Percentiles rank a stretch among this genome's conserved stretches.
These are phyloP conservation scores for Zygaena filipendulae DNA, from an alignment of 2,888 invertebrate species.

Conservation along the genomic window DNA sequence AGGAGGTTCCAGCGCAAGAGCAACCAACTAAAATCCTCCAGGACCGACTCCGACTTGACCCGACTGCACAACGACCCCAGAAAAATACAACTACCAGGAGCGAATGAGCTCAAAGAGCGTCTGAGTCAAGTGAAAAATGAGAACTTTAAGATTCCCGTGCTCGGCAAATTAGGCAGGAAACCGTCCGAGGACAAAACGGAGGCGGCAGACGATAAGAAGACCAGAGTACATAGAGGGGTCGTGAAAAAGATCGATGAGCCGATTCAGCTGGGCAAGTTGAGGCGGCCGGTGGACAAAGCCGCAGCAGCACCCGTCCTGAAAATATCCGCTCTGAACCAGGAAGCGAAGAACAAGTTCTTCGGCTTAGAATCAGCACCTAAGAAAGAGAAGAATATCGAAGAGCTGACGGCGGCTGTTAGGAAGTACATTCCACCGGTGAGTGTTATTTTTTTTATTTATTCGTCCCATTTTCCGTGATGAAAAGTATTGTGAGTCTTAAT, in stretches of 20 bases:
- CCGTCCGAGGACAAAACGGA: conserved; percentile 40
- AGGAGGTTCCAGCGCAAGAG: conserved; percentile 48
- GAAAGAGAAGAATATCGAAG: conserved; percentile 49
- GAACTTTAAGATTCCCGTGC: conserved; percentile 39
- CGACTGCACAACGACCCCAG: conserved; percentile 35
- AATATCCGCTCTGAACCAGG: conserved; percentile 46
- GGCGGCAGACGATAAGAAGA: conserved; percentile 35
- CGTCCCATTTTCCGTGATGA: background rate
- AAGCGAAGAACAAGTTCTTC: conserved; percentile 57
- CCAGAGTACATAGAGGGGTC: conserved; percentile 29
- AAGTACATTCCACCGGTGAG: conserved; percentile 58
- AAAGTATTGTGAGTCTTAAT: no score
- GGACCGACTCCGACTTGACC: conserved; percentile 55
- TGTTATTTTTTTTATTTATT: conserved; percentile 5
- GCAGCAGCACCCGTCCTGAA: conserved; percentile 32
- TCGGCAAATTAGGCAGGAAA: conserved; percentile 45
- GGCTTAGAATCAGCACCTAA: conserved; percentile 40
- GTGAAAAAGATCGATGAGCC: conserved; percentile 48
- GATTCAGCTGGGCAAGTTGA: conserved; percentile 45
- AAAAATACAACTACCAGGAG: conserved; percentile 34
- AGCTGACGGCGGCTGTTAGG: conserved; percentile 50
- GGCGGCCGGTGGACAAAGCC: conserved; percentile 38
- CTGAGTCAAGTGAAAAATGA: conserved; percentile 40
- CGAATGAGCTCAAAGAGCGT: conserved; percentile 32
- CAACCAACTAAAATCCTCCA: conserved; percentile 50